Evolutionary conservation across 2,888 invertebrate species (phyloP), one percentile per base, ranked within the genome.

Genomic region (Conus canariensis): DNA sequence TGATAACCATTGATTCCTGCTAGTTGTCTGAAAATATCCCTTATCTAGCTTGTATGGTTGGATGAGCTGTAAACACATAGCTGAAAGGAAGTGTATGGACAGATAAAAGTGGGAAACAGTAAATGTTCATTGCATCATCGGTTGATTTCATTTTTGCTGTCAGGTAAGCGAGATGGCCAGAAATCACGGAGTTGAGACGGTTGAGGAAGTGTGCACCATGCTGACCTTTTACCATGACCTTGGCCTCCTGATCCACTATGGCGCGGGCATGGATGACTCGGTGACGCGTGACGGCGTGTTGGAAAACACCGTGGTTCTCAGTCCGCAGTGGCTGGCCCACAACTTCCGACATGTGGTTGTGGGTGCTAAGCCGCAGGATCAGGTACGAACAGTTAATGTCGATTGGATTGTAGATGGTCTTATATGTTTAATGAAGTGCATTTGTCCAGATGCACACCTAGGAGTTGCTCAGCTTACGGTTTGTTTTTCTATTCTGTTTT

Each of bases 221-320:
- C 93, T 96, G 45, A 94, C 96, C 91, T 96, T 96, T 91, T 96
- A 96, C 93, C 96, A 96, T 91, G 96, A 96, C 92, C 94, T 96
- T 10, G 96, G 96, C 3, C 94, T 95, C 64, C 92, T 96, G 25
- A 94, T 96, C 89, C 95, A 95, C 92, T 95, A 95, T 90, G 95
- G 95, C 16, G 93, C 93, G 0, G 92, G 93, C 45, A 58, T 59
- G 60, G 89, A 85, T 9, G 85, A 67, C 45, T 19, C 59, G 3
- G 92, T 93, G 9, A 91, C 94, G 4, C 92, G 94, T 58, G 95
- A 96, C 92, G 94, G 93, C 80, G 92, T 94, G 58, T 93, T 96
- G 60, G 93, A 94, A 45, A 95, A 96, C 91, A 95, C 95, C 0
- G 95, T 96, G 45, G 95, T 96, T 70, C 93, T 96, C 12, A 94